Base-by-base conservation (phyloP, 1,140 invertebrate species). In the Pentalonia nigronervosa region DNA sequence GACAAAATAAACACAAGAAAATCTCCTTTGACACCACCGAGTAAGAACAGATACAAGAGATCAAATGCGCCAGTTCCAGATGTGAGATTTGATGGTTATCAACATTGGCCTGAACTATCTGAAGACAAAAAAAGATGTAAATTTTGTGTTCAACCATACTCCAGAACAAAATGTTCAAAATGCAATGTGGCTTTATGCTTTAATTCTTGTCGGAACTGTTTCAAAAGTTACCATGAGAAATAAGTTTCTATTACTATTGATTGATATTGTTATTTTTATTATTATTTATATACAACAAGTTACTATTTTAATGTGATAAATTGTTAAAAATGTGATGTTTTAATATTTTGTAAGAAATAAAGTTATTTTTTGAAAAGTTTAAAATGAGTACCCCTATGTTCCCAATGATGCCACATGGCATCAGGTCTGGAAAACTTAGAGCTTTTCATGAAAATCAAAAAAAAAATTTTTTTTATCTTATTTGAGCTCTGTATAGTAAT, bases 201-300 rank as follows among this genome's bases (percentile, higher is more conserved):
- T 21, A 83, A 34, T 83, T 20, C 34, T 34, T 41, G 34, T 83
- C 76, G 76, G 7, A 83, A 83, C 17, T 83, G 76, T 83, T 83
- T 83, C 34, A 83, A 34, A 41, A 34, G n/a, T 36, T 83, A 83
- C 34, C 76, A 83, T 17, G 34, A 83, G 34, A 83, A 83, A 83
- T 83, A 83, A 84, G n/a, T n/a, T n/a, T 8, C 34, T 20, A 41
- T 83, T 20, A 83, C 14, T n/a, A 76, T 56, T 56, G n/a, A 83
- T 36, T 83, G 34, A 83, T 83, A 83, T 41, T 83, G n/a, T 36
- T 83, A 83, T n/a, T n/a, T 83, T 36, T 83, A 36, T 83, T 83
- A 36, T 7, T 83, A 83, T 83, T 83, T 36, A 41, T 36, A 6
- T 21, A 83, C 20, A 36, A 88, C 50, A 23, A n/a, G n/a, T n/a